A percentile compares a stretch with the other conserved stretches of the same genome.
Evolutionary conservation across 1,140 invertebrate species (phyloP).

Genomic region (Drosophila ficusphila): DNA sequence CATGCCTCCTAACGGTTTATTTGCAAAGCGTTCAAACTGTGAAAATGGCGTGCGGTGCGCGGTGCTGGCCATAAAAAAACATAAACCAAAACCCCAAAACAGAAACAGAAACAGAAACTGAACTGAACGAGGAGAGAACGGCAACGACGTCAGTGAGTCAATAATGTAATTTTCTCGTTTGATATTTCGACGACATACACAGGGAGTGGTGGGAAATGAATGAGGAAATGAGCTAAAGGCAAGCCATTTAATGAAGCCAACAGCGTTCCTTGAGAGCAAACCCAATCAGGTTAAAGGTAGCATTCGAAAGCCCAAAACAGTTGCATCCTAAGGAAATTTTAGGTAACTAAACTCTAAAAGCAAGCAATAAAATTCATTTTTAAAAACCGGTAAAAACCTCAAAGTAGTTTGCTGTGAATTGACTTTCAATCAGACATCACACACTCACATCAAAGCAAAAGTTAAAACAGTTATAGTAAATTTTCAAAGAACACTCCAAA

Average conservation of each 20-base stretch:
- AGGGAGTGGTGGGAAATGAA: background rate
- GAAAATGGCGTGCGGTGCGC: constrained; percentile 68
- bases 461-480: background rate
- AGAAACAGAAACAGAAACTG: constrained; percentile 35
- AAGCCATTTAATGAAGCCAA: constrained; percentile 18
- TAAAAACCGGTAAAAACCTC: too few species aligned
- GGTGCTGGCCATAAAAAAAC: constrained; percentile 34
- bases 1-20: constrained; percentile 51
- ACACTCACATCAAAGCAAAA: background rate
- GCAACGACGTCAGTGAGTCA: constrained; percentile 62
- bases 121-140: constrained; percentile 21
- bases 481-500: background rate
- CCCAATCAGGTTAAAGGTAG: constrained; percentile 1
- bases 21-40: constrained; percentile 70
- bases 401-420: background rate
- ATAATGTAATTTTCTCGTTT: constrained; percentile 76
- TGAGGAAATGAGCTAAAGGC: constrained; percentile 20
- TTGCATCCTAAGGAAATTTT: background rate
- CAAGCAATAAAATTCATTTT: background rate
- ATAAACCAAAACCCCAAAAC: constrained; percentile 29
- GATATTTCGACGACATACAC: constrained; percentile 47
- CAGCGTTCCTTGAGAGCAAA: constrained; percentile 11
- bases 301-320: background rate
- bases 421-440: background rate
- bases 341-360: too few species aligned